phyloP scores from a whole-genome alignment of 2,888 invertebrate genomes.

The Zootermopsis nevadensis region DNA sequence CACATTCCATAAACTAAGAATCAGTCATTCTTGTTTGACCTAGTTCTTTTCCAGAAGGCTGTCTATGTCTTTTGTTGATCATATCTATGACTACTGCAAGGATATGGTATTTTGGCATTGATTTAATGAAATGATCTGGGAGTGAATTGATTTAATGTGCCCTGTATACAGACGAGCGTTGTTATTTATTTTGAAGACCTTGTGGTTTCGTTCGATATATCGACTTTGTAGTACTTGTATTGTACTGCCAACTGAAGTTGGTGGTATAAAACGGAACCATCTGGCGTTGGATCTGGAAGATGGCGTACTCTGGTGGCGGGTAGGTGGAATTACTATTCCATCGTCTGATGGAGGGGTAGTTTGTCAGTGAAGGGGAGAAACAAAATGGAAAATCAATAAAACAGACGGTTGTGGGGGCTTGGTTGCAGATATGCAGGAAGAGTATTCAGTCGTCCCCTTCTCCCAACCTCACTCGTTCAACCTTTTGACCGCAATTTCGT shows the following conservation, averaged over 20 bases:
- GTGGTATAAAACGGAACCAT: conserved; percentile 15
- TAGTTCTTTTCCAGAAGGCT: too few species aligned
- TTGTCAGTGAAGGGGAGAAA: conserved; percentile 28
- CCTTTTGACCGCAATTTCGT: conserved; percentile 49
- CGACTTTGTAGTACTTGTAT: background rate
- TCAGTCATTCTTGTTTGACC: background rate
- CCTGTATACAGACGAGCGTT: background rate
- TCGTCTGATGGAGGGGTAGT: background rate
- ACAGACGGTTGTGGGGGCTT: conserved; percentile 23
- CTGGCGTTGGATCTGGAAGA: background rate
- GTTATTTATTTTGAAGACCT: background rate
- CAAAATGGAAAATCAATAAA: conserved; percentile 48
- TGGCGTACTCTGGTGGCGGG: conserved; percentile 25
- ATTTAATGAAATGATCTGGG: too few species aligned
- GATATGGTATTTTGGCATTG: too few species aligned
- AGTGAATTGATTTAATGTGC: too few species aligned
- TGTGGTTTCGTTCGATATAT: conserved; percentile 14
- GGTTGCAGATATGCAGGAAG: conserved; percentile 44
- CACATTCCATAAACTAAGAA: background rate
- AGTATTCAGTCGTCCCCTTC: conserved; percentile 21
- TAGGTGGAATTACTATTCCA: background rate
- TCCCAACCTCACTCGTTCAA: conserved; percentile 34
- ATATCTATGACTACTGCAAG: too few species aligned
- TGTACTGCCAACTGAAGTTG: conserved; percentile 2
- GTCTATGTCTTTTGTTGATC: too few species aligned